phyloP scores from a whole-genome alignment of 2,113 vertebrate genomes.

The Notothenia rossii region DNA sequence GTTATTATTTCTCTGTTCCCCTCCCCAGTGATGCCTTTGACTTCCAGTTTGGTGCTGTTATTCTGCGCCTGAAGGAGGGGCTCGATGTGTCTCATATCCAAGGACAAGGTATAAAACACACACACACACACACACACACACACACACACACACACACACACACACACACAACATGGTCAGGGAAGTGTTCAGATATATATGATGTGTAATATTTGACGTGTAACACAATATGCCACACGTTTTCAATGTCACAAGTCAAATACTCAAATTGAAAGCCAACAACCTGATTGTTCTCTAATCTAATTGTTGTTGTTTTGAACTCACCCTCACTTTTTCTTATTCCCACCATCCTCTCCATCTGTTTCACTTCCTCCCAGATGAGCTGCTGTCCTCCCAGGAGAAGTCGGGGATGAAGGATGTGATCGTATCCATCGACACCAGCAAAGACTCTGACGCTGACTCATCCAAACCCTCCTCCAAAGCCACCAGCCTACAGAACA shows the following conservation, averaged over 20 bases:
- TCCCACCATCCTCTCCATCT: background rate
- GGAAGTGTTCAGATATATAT: too few species aligned
- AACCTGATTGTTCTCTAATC: too few species aligned
- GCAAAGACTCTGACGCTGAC: slow-evolving; percentile 92
- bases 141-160: background rate
- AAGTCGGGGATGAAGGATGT: slow-evolving; percentile 94
- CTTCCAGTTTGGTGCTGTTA: slow-evolving; percentile 94
- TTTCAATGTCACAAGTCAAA: too few species aligned
- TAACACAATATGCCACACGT: too few species aligned
- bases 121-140: background rate
- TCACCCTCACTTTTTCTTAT: too few species aligned
- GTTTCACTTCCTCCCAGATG: slow-evolving; percentile 81
- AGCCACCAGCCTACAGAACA: slow-evolving; percentile 88
- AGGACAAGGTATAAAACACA: slow-evolving; percentile 92
- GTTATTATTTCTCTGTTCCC: slow-evolving; percentile 5
- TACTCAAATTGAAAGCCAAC: too few species aligned
- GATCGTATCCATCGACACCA: slow-evolving; percentile 93
- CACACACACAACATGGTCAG: background rate
- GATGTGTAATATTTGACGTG: too few species aligned
- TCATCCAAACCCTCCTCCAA: slow-evolving; percentile 88
- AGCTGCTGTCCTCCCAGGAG: slow-evolving; percentile 92
- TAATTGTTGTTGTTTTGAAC: too few species aligned
- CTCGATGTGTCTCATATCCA: slow-evolving; percentile 97
- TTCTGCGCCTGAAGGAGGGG: slow-evolving; percentile 94
- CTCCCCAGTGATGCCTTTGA: slow-evolving; percentile 93